Percentiles rank a stretch among this genome's conserved stretches.
Conservation (phyloP, 1,140 invertebrate species). For the Sarcophaga bullata region DNA sequence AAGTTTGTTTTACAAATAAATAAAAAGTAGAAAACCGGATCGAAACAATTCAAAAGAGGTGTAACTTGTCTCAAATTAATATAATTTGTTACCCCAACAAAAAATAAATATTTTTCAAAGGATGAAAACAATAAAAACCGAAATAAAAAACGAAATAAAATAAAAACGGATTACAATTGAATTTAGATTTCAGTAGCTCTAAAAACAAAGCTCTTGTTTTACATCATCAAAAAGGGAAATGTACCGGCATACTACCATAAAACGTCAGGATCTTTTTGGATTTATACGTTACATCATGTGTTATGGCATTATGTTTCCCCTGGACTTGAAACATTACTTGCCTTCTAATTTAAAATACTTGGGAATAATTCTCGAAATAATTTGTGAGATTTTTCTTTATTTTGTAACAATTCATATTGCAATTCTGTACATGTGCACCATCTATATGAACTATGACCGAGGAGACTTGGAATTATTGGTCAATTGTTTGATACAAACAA, state of each 20-base stretch:
- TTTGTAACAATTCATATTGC: slow-evolving; percentile 55
- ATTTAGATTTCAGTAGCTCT: too few relatives aligned
- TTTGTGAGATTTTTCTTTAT: slow-evolving; percentile 55
- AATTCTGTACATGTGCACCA: slow-evolving; percentile 53
- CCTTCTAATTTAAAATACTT: slow-evolving; percentile 34
- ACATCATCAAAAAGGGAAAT: too few relatives aligned
- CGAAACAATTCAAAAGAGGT: not conserved
- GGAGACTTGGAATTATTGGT: slow-evolving; percentile 60
- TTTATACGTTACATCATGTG: slow-evolving; percentile 55
- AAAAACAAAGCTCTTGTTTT: too few relatives aligned
- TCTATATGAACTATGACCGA: slow-evolving; percentile 52
- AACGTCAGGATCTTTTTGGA: slow-evolving; percentile 54
- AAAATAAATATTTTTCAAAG: not conserved
- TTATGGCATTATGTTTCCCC: slow-evolving; percentile 55
- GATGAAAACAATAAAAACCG: not conserved
- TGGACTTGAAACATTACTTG: slow-evolving; percentile 43
- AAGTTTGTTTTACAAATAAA: slow-evolving; percentile 11
- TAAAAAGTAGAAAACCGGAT: not conserved
- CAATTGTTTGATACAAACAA: slow-evolving; percentile 58
- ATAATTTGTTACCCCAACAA: not conserved
- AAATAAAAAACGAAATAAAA: not conserved
- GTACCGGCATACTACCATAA: not conserved
- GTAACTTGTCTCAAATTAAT: not conserved
- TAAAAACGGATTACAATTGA: not conserved
- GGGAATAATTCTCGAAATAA: slow-evolving; percentile 36